These are phyloP conservation scores for Cyrtodaria siliqua DNA, from an alignment of 2,888 invertebrate species.

Conservation along the genomic window DNA sequence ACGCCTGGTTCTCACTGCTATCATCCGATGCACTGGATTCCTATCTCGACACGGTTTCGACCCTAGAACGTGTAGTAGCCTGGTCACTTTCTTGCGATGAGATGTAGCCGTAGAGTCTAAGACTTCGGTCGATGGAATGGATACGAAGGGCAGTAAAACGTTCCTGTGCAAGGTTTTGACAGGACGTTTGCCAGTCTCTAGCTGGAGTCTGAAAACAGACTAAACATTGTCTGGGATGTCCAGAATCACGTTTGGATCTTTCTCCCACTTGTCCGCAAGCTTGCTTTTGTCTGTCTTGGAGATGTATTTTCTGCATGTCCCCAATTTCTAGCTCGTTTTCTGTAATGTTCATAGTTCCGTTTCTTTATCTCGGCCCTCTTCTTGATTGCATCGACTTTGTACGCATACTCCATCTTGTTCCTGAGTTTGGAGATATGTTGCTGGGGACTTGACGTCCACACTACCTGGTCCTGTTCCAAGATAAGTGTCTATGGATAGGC, in stretches of 20 bases:
- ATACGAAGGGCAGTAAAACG: conserved; percentile 17
- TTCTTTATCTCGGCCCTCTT: no score
- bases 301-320: no score
- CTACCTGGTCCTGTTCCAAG: background rate
- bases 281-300: conserved; percentile 5
- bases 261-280: conserved; percentile 37
- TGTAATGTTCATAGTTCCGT: conserved; percentile 11
- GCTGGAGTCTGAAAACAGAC: conserved; percentile 6
- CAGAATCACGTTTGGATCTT: conserved; percentile 19
- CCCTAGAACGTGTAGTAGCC: no score
- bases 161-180: conserved; percentile 28
- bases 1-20: no score
- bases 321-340: conserved; percentile 8
- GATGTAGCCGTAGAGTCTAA: no score
- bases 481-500: conserved; percentile 14
- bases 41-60: no score
- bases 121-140: no score
- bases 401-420: no score
- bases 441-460: background rate
- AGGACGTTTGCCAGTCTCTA: background rate
- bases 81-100: no score
- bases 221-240: conserved; percentile 1
- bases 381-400: no score
- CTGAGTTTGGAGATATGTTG: no score
- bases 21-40: no score